Conservation (phyloP, 2,797 vertebrate genomes). For the Tragopan temminckii region DNA sequence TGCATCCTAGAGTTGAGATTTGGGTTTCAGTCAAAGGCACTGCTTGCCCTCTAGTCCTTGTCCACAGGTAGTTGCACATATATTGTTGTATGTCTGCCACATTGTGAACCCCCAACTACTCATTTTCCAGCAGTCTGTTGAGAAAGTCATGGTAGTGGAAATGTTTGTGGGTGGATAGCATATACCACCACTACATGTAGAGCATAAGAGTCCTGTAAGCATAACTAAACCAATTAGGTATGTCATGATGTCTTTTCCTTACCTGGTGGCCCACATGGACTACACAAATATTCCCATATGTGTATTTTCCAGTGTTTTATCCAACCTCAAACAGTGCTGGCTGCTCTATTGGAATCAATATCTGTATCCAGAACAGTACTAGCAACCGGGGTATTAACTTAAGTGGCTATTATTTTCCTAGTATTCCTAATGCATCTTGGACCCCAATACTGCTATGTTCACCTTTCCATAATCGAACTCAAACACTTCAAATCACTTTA, state of each 20-base stretch:
- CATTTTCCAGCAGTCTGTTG: constrained; percentile 25
- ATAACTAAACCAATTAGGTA: constrained; percentile 16
- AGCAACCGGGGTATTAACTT: background rate
- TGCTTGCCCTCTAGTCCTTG: background rate
- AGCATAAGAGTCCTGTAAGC: constrained; percentile 11
- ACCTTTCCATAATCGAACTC: background rate
- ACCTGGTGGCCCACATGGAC: constrained; percentile 4
- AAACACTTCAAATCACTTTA: background rate
- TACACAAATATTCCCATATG: constrained; percentile 43
- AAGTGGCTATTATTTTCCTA: background rate
- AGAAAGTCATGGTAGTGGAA: constrained; percentile 33
- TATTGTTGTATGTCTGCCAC: background rate
- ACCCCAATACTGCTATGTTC: background rate
- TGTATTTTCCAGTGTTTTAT: background rate
- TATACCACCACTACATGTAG: constrained; percentile 7
- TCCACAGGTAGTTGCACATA: background rate
- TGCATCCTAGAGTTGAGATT: background rate
- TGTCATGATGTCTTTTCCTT: constrained; percentile 16
- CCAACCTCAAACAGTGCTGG: background rate
- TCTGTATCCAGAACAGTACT: background rate
- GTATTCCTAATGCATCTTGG: background rate
- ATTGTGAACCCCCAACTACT: background rate
- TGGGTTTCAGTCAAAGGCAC: background rate
- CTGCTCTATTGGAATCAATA: background rate
- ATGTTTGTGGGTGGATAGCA: constrained; percentile 35